Base-by-base conservation (phyloP, 2,797 vertebrate genomes). In the Rhincodon typus region DNA sequence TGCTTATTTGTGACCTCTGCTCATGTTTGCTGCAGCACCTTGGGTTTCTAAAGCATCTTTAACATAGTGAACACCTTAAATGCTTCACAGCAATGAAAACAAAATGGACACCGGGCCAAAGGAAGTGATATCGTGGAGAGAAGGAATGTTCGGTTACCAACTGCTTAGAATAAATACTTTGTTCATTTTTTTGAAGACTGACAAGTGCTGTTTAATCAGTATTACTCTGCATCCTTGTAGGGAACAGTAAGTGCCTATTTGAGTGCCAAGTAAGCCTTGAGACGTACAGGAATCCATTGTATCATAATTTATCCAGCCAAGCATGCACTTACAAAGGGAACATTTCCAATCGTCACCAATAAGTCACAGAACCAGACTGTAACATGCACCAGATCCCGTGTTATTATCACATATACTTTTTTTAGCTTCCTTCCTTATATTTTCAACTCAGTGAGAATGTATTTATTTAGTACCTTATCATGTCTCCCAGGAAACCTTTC, bases 271-370 rank as follows among this genome's bases (percentile, higher is more conserved):
- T n/a, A 95, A 19, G 17, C 53, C 15, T 15, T 30, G 46, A 77
- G 70, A 77, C 1, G 15, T 27, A 70, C 67, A 30, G 70, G 42
- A 34, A 50, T 72, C 70, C 7, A 30, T 57, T 74, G 69, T 77
- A 77, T 46, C 70, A 53, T 95, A 53, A 77, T 95, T 57, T 95
- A 74, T 57, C 25, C 94, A 72, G 94, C 46, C 42, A 74, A 74
- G 23, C 27, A 27, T 94, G 25, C 13, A 72, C 70, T 53, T 77
- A 50, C 50, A 62, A 91, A 30, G 88, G 62, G 53, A 91, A 91
- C 6, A 30, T 21, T 74, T 95, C 46, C 69, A 74, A 21, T 34
- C 27, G 5, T 42, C 94, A 74, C 7, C 50, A 74, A 13, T 53
- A 53, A 72, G 69, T 42, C 66, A 70, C 66, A 70, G 93, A 94